These are phyloP conservation scores for Ormyrus thymus DNA, from an alignment of 2,888 invertebrate genomes.

Conservation along the genomic window DNA sequence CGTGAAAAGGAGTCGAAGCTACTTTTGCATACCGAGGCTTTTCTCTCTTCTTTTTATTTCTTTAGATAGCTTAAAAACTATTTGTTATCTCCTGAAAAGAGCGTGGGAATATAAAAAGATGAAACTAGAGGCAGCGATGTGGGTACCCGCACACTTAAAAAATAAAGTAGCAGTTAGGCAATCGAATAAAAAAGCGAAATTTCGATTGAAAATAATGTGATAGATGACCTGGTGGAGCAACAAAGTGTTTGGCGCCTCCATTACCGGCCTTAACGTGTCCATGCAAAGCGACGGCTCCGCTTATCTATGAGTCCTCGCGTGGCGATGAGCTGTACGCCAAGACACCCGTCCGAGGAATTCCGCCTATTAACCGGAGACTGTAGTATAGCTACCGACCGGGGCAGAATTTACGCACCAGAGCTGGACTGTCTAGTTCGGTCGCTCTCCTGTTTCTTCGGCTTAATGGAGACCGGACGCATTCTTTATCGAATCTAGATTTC, in stretches of 20 bases:
- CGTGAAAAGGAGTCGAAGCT: background rate
- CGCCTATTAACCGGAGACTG: conserved; percentile 36
- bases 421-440: too few relatives aligned
- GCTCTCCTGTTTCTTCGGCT: too few relatives aligned
- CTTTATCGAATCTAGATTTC: too few relatives aligned
- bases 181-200: too few relatives aligned
- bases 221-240: too few relatives aligned
- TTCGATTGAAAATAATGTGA: too few relatives aligned
- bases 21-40: background rate
- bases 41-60: too few relatives aligned
- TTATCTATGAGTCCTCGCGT: conserved; percentile 8
- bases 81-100: background rate
- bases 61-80: too few relatives aligned
- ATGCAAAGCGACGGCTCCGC: conserved; percentile 24
- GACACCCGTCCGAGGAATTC: conserved; percentile 28
- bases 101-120: conserved; percentile 14
- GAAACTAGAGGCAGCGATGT: background rate
- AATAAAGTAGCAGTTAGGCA: background rate
- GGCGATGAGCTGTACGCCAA: conserved; percentile 5
- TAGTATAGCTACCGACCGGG: background rate
- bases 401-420: too few relatives aligned
- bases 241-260: background rate
- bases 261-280: background rate
- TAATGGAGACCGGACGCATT: too few relatives aligned
- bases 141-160: conserved; percentile 21